These are phyloP conservation scores for Paradisaea rubra DNA, from an alignment of 2,113 vertebrate genomes.

Conservation along the genomic window DNA sequence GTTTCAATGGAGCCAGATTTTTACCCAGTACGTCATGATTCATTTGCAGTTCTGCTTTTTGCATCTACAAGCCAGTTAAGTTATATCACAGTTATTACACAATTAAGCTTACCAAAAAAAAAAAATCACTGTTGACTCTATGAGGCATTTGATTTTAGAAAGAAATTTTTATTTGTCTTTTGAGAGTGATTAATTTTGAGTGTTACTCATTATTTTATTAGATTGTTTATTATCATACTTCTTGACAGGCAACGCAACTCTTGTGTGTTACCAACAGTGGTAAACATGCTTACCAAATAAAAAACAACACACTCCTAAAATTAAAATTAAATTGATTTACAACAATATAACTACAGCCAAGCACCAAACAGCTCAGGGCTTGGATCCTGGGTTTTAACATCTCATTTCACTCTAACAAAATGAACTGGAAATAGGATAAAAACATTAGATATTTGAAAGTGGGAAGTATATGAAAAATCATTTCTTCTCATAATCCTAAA, in stretches of 20 bases:
- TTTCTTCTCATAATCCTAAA: slow-evolving; percentile 74
- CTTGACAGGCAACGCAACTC: slow-evolving; percentile 46
- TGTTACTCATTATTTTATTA: slow-evolving; percentile 8
- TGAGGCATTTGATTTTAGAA: slow-evolving; percentile 60
- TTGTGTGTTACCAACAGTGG: background rate
- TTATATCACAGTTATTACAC: slow-evolving; percentile 56
- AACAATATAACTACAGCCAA: slow-evolving; percentile 9
- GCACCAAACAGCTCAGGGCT: slow-evolving; percentile 25
- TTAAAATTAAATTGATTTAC: slow-evolving; percentile 25
- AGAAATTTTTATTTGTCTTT: slow-evolving; percentile 47
- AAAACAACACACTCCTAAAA: background rate
- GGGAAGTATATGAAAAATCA: slow-evolving; percentile 72
- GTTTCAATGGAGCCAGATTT: background rate
- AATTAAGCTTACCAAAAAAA: slow-evolving; percentile 51
- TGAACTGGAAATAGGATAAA: slow-evolving; percentile 65
- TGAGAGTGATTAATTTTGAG: slow-evolving; percentile 12
- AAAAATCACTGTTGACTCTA: slow-evolving; percentile 52
- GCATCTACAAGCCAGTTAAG: slow-evolving; percentile 63
- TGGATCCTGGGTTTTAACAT: slow-evolving; percentile 19
- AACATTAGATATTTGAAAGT: slow-evolving; percentile 64
- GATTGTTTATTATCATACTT: slow-evolving; percentile 34
- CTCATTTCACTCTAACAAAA: slow-evolving; percentile 32
- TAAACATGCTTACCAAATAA: slow-evolving; percentile 48
- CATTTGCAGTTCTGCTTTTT: slow-evolving; percentile 58
- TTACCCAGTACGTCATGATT: slow-evolving; percentile 34